phyloP scores from a whole-genome alignment of 2,113 vertebrate species.

The Rafetus swinhoei region DNA sequence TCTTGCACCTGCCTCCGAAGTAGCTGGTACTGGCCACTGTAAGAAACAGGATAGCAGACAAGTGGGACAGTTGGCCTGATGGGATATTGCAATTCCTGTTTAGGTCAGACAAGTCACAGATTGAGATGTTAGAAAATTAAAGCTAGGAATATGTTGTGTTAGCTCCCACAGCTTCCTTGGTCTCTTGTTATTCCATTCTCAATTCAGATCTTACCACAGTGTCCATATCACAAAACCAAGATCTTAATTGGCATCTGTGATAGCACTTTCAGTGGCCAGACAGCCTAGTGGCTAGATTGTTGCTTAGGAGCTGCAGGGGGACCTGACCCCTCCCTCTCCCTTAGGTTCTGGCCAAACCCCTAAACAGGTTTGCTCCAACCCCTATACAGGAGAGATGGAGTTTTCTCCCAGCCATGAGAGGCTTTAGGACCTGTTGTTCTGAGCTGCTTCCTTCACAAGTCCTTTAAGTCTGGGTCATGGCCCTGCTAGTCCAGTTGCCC shows the following conservation, averaged over 20 bases:
- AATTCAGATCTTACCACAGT: not conserved
- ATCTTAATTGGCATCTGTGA: not conserved
- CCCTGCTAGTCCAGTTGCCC: no score
- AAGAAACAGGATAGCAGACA: not conserved
- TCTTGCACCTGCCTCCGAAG: not conserved
- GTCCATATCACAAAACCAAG: not conserved
- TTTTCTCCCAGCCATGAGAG: no score
- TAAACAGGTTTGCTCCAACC: no score
- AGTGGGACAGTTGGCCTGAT: not conserved
- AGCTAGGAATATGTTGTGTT: not conserved
- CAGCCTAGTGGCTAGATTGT: no score
- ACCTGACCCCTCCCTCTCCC: no score
- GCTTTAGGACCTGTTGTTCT: no score
- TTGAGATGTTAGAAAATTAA: constrained; percentile 40
- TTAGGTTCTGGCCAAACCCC: no score
- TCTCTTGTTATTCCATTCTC: not conserved
- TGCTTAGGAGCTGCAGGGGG: no score
- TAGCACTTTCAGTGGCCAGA: no score
- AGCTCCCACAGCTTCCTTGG: not conserved
- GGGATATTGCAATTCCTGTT: not conserved
- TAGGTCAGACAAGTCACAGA: not conserved
- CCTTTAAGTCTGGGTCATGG: no score
- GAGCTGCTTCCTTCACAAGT: no score
- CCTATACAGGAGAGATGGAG: no score
- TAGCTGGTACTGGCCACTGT: not conserved